Evolutionary conservation across 2,113 vertebrate genomes (phyloP), one percentile per base, ranked within the genome.

Genomic region (Rattus norvegicus): DNA sequence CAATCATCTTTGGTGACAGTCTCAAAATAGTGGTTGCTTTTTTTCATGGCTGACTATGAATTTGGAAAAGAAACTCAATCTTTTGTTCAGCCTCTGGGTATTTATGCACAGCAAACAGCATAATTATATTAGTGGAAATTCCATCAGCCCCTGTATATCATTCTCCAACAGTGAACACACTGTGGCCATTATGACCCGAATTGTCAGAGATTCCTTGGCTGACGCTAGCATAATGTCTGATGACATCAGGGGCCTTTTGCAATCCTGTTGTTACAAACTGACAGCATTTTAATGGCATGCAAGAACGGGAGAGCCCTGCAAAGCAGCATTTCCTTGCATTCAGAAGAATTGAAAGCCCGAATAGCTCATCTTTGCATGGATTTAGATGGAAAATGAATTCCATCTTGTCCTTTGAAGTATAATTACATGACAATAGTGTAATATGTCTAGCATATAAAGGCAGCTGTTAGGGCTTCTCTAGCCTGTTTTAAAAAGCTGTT

Each of bases 51-150:
- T 47, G 94, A 92, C 85, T 83, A 86, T 30, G 69, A 95, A 90
- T 88, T 88, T 98, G 98, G 93, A 92, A 94, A 63, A 63, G 91
- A 70, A 69, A 84, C 67, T 72, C 54, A 33, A 81, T 89, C 88
- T 94, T 91, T 96, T 95, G 93, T 97, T 86, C 85, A 79, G 79
- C 93, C 28, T 26, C 81, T 85, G 95, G 86, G 49, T 56, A 96
- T 52, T 90, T 87, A 91, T n/a, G 61, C 92, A 52, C 36, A 87
- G 63, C 81, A 85, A 95, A 79, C 2, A 33, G 59, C 73, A 36
- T 93, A 92, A 97, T 96, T 72, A 47, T 56, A 91, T 95, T 89
- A 95, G 83, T 52, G 59, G 56, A 96, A 87, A 97, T 97, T 93
- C 91, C 81, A 59, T 67, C 63, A 75, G 88, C 49, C 49, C 49